Evolutionary conservation across 2,797 vertebrate species (phyloP), one percentile per base, ranked within the genome.

Genomic region (Atherinosoma microstoma): DNA sequence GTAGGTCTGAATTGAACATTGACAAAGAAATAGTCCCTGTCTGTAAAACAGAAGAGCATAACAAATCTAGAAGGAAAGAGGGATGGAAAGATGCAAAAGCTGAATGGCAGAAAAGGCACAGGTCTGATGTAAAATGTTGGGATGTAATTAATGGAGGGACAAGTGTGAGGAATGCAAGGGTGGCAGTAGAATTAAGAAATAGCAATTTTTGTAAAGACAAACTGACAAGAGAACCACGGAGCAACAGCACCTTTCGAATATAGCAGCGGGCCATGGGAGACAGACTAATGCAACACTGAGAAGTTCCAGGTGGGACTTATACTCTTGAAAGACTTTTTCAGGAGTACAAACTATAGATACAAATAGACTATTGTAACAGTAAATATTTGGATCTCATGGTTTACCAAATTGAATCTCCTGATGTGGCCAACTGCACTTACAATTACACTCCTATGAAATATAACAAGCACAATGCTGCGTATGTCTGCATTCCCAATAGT

Each of bases 101-200:
- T 42, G 70, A 78, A 81, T 74, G 73, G 76, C 86, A 79, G 78
- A 80, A 61, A 54, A 84, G 75, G 63, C 67, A 83, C 63, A 64
- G 81, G 36, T 6, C 66, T 76, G 78, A 88, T 90, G 75, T 75
- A 78, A 54, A 75, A 79, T 62, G 79, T 84, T 76, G 75, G 65
- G 77, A 78, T 63, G 30, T 62, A 68, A 79, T 84, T 56, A 67
- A 76, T 82, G 71, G 64, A 80, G 84, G 83, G 53, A 82, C 65
- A 83, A 82, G 80, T 89, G 73, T 16, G 82, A 83, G 81, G 85
- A 87, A 88, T 90, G 87, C 61, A 79, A 56, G 73, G 77, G 73
- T 79, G 76, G 74, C 79, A 69, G 24, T 59, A 71, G 64, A 73
- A 69, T 64, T 36, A 78, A 78, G 71, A 82, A 86, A 62, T n/a